Base-by-base conservation (phyloP, 2,888 invertebrate species). In the Epinotia ramella region DNA sequence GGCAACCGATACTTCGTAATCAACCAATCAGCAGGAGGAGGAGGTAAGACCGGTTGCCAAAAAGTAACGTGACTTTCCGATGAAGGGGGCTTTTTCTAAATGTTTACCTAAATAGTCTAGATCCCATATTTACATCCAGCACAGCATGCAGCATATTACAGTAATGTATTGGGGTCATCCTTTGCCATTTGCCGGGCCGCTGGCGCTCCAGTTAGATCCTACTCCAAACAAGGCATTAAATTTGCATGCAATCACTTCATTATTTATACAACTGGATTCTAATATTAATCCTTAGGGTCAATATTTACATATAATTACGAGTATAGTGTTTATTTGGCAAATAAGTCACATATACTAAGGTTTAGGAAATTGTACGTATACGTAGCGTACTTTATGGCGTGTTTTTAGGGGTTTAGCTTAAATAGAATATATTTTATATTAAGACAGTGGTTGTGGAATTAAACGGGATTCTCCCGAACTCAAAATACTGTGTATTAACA, bases 221-320 rank as follows among this genome's bases (percentile, higher is more conserved):
- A 69, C 28, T 60, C 69, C 59, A 60, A 69, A 69, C 24, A 69
- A 24, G 69, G 69, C n/a, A 20, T 59, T 69, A 69, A 24, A 69
- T 69, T 69, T 60, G 69, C 69, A 69, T 69, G 69, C 60, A 69
- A 69, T 69, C 59, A 69, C 69, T 69, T 69, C 69, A 69, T 60
- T 68, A 68, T 68, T 44, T 68, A 59, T 69, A 69, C 53, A 53
- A 53, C 60, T 59, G 59, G 46, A 69, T 24, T 60, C 57, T 24
- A 46, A 62, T 16, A 69, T 60, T 69, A 44, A 69, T 69, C 44
- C 46, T n/a, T 16, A 46, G 59, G 60, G 69, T 69, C 69, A 60
- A 59, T 5, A 60, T 69, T 69, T 60, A 69, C 59, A 69, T 69
- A 69, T 12, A 59, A 24, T 57, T 33, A 49, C 69, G 44, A 60